Base-by-base conservation (phyloP, 2,797 vertebrate species). In the Notolepis coatsorum region DNA sequence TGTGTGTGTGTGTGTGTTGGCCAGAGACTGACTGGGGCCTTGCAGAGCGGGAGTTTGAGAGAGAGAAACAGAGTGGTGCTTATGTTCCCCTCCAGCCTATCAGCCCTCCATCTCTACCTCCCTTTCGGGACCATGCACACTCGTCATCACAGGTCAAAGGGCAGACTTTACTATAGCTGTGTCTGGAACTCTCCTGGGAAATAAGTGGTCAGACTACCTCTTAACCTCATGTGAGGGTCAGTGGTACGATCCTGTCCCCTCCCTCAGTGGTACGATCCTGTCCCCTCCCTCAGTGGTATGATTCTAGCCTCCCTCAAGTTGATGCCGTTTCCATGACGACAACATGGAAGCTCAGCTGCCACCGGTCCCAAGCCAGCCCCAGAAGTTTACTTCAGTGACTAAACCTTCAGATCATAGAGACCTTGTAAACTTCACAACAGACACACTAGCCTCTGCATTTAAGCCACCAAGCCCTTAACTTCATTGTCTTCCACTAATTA, bases 71-170 rank as follows among this genome's bases (percentile, higher is more conserved):
- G 30, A 38, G 31, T 51, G 48, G 28, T 63, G 37, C 46, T 46
- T 39, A 17, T 42, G 13, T 39, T 17, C 23, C 25, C 24, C 33
- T 21, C 20, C 13, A n/a, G 35, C 10, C 10, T n/a, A 0, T 6
- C 12, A n/a, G 4, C 47, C 38, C 21, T 38, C 24, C 7, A 21
- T 38, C 17, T 25, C 55, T 33, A 30, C 49, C 49, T 10, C 57
- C 25, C 30, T 31, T 12, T 24, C 18, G 21, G 39, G 35, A 60
- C 47, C 33, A 46, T 39, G 20, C 13, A 61, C 51, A 28, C 33
- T 31, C 61, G 54, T 62, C 52, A 61, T 62, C 66, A 62, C 25
- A 39, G 63, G 66, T 65, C 68, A 65, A 33, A 51, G 50, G 47
- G 15, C 38, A 37, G 30, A 33, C 28, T 38, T 15, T 23, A 37